Evolutionary conservation across 53 echinoderm and acorn worm species (phyloP).

Genomic region (Zoroaster sp.): DNA sequence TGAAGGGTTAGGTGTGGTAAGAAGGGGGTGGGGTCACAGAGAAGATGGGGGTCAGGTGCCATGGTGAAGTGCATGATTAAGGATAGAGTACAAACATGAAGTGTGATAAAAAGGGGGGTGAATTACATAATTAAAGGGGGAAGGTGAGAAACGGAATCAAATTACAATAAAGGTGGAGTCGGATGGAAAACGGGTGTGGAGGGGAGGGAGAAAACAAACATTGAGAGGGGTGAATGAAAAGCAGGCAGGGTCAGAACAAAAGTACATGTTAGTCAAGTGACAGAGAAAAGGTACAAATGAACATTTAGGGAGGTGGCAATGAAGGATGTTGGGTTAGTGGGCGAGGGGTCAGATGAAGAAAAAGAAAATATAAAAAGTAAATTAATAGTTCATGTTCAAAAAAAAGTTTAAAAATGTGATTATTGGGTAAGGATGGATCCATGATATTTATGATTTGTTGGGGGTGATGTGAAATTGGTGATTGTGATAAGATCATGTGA

Average conservation of each 20-base stretch:
- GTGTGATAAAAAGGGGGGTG: neutral
- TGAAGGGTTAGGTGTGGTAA: neutral
- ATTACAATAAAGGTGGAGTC: neutral
- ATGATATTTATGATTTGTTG: neutral
- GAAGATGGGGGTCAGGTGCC: neutral
- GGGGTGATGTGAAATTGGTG: neutral
- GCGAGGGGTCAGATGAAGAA: neutral
- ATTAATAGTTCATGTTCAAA: neutral
- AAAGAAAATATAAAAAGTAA: slow-evolving; percentile 23
- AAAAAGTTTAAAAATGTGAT: neutral
- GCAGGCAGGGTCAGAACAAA: neutral
- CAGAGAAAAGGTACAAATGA: neutral
- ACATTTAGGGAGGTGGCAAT: neutral
- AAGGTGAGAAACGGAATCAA: neutral
- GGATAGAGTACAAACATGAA: too few species aligned
- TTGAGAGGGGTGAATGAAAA: neutral
- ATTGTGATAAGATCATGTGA: neutral
- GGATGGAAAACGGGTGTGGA: neutral
- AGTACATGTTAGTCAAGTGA: too few species aligned
- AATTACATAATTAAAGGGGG: neutral
- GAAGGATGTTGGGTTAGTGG: neutral
- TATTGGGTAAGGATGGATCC: neutral
- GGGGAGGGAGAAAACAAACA: neutral
- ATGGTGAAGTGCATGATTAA: too few species aligned
- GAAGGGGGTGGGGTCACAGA: slow-evolving; percentile 8